Evolutionary conservation across 2,797 vertebrate species (phyloP).

Genomic region (Sparidentex hasta): DNA sequence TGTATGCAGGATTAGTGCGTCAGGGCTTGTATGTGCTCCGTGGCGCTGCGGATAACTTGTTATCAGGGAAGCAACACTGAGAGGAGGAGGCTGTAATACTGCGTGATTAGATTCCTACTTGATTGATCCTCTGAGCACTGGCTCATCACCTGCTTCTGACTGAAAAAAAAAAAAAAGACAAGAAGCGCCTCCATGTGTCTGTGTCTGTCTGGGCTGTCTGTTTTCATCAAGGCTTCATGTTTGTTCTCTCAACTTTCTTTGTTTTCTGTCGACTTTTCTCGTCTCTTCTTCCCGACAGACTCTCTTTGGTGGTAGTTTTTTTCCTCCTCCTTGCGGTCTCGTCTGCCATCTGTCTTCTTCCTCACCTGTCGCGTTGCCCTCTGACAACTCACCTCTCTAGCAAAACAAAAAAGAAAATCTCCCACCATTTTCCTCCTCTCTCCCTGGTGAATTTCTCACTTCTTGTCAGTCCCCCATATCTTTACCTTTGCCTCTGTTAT

Average conservation of each 20-base stretch:
- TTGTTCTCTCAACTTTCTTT: slow-evolving; percentile 30
- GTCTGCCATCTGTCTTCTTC: slow-evolving; percentile 29
- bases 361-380: slow-evolving; percentile 17
- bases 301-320: slow-evolving; percentile 19
- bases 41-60: slow-evolving; percentile 57
- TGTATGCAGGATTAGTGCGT: slow-evolving; percentile 52
- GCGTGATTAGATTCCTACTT: slow-evolving; percentile 63
- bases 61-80: slow-evolving; percentile 46
- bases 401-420: not conserved
- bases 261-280: slow-evolving; percentile 34
- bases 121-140: slow-evolving; percentile 55
- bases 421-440: too few species aligned
- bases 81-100: slow-evolving; percentile 51
- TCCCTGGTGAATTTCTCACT: slow-evolving; percentile 56
- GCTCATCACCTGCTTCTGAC: slow-evolving; percentile 31
- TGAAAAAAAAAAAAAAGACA: not conserved
- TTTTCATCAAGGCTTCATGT: slow-evolving; percentile 46
- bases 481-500: slow-evolving; percentile 42
- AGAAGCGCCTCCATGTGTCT: not conserved
- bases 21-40: slow-evolving; percentile 32
- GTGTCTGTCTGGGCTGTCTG: slow-evolving; percentile 17
- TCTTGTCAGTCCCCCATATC: slow-evolving; percentile 35
- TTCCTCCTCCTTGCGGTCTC: slow-evolving; percentile 53
- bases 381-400: slow-evolving; percentile 47
- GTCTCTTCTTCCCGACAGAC: slow-evolving; percentile 2